These are phyloP conservation scores for Platycheirus albimanus DNA, from an alignment of 2,888 invertebrate species.

Conservation along the genomic window DNA sequence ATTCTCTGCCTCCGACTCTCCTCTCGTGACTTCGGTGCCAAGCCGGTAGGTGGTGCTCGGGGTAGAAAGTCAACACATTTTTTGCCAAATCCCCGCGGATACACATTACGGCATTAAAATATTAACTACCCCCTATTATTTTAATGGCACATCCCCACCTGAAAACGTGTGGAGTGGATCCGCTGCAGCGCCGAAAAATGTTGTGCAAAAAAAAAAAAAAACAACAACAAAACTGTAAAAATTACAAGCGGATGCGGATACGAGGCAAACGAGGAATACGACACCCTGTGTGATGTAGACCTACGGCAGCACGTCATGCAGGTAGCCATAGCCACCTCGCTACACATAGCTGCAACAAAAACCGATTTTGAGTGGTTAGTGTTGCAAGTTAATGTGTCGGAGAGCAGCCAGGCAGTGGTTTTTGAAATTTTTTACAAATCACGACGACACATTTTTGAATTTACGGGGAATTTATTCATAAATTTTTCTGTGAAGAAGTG, in stretches of 20 bases:
- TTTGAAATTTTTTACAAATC: conserved; percentile 59
- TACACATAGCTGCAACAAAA: neutral
- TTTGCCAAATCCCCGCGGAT: conserved; percentile 46
- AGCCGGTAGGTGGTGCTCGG: neutral
- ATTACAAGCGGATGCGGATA: neutral
- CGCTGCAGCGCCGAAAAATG: neutral
- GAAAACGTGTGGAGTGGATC: conserved; percentile 52
- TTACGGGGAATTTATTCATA: conserved; percentile 49
- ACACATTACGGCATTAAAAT: conserved; percentile 55
- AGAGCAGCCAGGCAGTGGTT: neutral
- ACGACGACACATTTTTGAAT: conserved; percentile 58
- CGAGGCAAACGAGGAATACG: neutral
- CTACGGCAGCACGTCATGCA: too few species aligned
- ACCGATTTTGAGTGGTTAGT: neutral
- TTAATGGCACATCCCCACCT: conserved; percentile 51
- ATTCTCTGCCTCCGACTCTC: neutral
- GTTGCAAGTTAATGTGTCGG: conserved; percentile 16
- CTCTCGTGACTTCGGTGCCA: neutral
- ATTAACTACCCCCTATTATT: conserved; percentile 67
- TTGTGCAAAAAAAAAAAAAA: too few species aligned
- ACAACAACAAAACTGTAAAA: too few species aligned
- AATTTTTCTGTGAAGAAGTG: conserved; percentile 11
- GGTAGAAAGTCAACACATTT: conserved; percentile 52
- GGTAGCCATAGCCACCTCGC: too few species aligned
- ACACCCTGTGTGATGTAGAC: neutral